Evolutionary conservation across 92 coral and sea anemone genomes (phyloP), one percentile per base, ranked within the genome.

Genomic region (Pocillopora meandrina): DNA sequence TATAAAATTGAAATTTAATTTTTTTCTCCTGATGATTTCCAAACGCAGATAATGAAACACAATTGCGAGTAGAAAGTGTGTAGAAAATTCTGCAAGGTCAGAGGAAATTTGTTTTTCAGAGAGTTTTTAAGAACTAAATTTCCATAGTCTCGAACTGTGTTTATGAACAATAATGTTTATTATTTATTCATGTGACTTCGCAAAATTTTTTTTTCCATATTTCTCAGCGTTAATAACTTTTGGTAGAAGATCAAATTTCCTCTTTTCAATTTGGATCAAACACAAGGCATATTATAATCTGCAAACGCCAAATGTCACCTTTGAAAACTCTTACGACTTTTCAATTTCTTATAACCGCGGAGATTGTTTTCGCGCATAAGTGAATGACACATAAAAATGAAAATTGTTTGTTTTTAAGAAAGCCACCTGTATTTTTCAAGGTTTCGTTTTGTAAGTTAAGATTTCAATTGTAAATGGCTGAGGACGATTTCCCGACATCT

Each of bases 241-340:
- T 5, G 57, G 55, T 20, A 72, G 23, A 23, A 78, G 72, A 64
- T 78, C 82, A 78, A 78, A 78, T 64, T 78, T 78, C 72, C 49
- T 47, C 15, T 64, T 64, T 36, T 17, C 15, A 21, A 47, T 64
- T 19, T 62, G 47, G 35, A 62, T 26, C 34, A 76, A 33, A 31
- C 9, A 16, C 12, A 61, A 15, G 82, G 7, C 59, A 18, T 78
- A 26, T 20, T 18, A 42, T 19, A 64, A 9, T 60, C 10, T 64
- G 23, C 47, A 42, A 10, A 70, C 42, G 21, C 12, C 35, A 55
- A 70, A 70, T 23, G 20, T 63, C 16, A 47, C 13, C 59, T 62
- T 64, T 20, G 7, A 10, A 70, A 35, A 9, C 56, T 7, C 55
- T 15, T 35, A 34, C 33, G 20, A 36, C 18, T 11, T 34, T 35